Evolutionary conservation across 2,797 vertebrate genomes (phyloP), one percentile per base, ranked within the genome.

Genomic region (Knipowitschia caucasica): DNA sequence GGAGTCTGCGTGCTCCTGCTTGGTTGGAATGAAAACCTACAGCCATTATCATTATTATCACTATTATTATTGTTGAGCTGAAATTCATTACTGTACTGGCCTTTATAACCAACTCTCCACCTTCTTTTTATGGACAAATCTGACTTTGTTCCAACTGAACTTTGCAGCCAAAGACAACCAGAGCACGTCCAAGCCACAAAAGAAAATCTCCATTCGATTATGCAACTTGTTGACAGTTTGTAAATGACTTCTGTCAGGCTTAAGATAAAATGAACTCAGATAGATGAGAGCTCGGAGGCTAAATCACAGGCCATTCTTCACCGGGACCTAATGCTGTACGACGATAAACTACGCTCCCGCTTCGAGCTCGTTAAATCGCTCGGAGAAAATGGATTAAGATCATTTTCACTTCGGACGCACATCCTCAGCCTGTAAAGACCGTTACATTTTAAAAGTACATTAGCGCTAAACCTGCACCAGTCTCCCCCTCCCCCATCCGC

Each of bases 201-300:
- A 62, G 45, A 71, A 72, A 74, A 70, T 62, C 59, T 39, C 2
- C 52, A 76, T 78, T 42, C 34, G 64, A 78, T 83, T 77, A 80
- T 65, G 15, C 46, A 77, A 80, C 51, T 65, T 17, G 5, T 38
- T 50, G 64, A 70, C 49, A 58, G 56, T 45, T 17, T 63, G 36
- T 44, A 71, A 75, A 81, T 69, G 53, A 80, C 76, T 63, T 68
- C 64, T 27, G 30, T 43, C 59, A 39, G 46, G 52, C 36, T 73
- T 56, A 57, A 77, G 70, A 78, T 82, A 69, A 71, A 75, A 80
- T 77, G 58, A 77, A 64, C 59, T 67, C 56, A 39, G 67, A 78
- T 69, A 53, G 73, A 85, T 53, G 58, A 71, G 23, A 27, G 29
- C 14, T 36, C 43, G 26, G 59, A 8, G 34, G 71, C 52, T 53